Evolutionary conservation across 2,797 vertebrate species (phyloP).

Genomic region (Pyrocephalus nanus): DNA sequence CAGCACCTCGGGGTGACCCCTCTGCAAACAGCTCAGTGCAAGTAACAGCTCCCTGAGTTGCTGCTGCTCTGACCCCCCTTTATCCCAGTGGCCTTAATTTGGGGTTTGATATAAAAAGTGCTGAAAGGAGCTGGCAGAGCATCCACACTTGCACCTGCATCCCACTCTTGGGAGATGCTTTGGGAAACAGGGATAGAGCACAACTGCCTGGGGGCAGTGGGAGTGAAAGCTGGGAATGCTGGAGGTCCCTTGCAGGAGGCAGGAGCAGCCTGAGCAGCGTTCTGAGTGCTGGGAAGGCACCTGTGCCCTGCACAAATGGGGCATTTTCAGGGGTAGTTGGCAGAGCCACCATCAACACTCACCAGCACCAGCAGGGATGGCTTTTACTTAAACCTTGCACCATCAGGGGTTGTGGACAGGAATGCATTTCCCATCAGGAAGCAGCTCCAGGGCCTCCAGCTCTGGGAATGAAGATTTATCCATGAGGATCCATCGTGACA

Average conservation of each 20-base stretch:
- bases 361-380: neutral
- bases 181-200: neutral
- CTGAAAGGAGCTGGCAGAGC: neutral
- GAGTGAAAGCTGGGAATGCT: neutral
- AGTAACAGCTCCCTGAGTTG: neutral
- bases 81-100: neutral
- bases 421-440: neutral
- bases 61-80: neutral
- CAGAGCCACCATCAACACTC: neutral
- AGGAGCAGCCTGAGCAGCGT: neutral
- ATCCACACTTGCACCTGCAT: accelerated
- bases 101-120: neutral
- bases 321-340: neutral
- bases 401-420: neutral
- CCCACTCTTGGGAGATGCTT: neutral
- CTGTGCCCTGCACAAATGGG: neutral
- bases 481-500: accelerated
- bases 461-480: neutral
- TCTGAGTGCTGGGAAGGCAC: accelerated
- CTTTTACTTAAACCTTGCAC: neutral
- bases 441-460: neutral
- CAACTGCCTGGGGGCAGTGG: accelerated
- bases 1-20: neutral
- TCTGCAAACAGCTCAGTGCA: accelerated
- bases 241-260: neutral